phyloP scores from a whole-genome alignment of 2,888 invertebrate species.

The Sialis lutaria region DNA sequence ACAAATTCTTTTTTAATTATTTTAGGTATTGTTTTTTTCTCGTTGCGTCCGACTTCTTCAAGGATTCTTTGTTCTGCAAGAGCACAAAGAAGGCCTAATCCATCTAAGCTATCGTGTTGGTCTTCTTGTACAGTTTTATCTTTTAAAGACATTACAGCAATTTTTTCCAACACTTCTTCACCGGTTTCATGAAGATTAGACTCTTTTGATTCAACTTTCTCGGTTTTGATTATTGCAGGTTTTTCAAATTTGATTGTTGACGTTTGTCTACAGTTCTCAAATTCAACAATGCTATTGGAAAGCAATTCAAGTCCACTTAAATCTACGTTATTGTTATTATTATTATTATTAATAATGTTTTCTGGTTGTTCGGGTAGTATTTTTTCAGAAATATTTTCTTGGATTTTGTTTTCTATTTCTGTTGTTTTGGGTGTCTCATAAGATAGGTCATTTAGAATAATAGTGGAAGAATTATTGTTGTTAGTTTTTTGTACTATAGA shows the following conservation, averaged over 20 bases:
- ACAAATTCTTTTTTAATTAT: constrained; percentile 10
- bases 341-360: constrained; percentile 1
- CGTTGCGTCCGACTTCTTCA: constrained; percentile 45
- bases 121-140: constrained; percentile 24
- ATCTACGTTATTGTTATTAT: constrained; percentile 32
- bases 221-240: constrained; percentile 12
- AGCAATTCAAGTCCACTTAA: constrained; percentile 65
- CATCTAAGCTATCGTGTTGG: constrained; percentile 33
- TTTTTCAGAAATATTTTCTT: constrained; percentile 6
- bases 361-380: background rate
- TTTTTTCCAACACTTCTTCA: constrained; percentile 13
- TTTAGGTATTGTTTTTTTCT: constrained; percentile 7
- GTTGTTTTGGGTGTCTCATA: constrained; percentile 9
- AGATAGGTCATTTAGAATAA: too few relatives aligned
- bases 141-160: constrained; percentile 14
- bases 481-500: background rate
- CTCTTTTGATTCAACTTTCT: constrained; percentile 8
- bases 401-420: constrained; percentile 5
- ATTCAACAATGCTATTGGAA: constrained; percentile 72
- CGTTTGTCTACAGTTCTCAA: constrained; percentile 32
- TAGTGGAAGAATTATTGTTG: constrained; percentile 1
- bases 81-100: constrained; percentile 62
- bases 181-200: constrained; percentile 5
- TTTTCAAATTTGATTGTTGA: background rate
- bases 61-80: constrained; percentile 69